Evolutionary conservation across 2,888 invertebrate genomes (phyloP).

Genomic region (Nineta flava): DNA sequence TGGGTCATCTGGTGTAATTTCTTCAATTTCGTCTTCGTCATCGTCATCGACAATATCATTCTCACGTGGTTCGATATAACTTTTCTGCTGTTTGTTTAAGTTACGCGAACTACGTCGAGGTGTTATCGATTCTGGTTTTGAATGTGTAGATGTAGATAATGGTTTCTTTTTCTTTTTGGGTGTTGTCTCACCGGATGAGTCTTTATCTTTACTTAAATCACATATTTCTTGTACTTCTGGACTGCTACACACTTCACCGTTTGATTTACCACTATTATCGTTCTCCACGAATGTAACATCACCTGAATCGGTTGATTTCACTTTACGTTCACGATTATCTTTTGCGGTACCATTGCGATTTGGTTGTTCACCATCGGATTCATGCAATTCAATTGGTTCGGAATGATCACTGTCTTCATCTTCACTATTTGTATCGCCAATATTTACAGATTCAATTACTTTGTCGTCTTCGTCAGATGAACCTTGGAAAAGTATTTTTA

Average conservation of each 20-base stretch:
- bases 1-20: slow-evolving; percentile 42
- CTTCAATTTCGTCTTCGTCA: slow-evolving; percentile 44
- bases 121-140: slow-evolving; percentile 21
- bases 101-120: slow-evolving; percentile 39
- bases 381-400: slow-evolving; percentile 8
- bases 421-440: slow-evolving; percentile 29
- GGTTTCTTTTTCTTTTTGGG: slow-evolving; percentile 26
- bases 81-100: slow-evolving; percentile 37
- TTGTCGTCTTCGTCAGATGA: slow-evolving; percentile 4
- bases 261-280: slow-evolving; percentile 10
- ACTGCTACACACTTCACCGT: slow-evolving; percentile 21
- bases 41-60: slow-evolving; percentile 27
- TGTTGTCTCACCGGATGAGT: slow-evolving; percentile 28
- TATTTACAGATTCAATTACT: slow-evolving; percentile 14
- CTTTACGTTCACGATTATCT: slow-evolving; percentile 5
- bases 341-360: slow-evolving; percentile 12
- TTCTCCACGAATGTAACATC: slow-evolving; percentile 25
- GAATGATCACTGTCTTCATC: slow-evolving; percentile 20
- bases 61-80: slow-evolving; percentile 26
- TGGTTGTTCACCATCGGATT: slow-evolving; percentile 20
- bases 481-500: not conserved
- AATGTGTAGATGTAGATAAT: slow-evolving; percentile 15
- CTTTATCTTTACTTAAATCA: slow-evolving; percentile 25
- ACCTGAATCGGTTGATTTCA: slow-evolving; percentile 21
- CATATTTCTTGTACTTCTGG: slow-evolving; percentile 26